Evolutionary conservation across 1,140 invertebrate genomes (phyloP).

Genomic region (Saccostrea glomerata): DNA sequence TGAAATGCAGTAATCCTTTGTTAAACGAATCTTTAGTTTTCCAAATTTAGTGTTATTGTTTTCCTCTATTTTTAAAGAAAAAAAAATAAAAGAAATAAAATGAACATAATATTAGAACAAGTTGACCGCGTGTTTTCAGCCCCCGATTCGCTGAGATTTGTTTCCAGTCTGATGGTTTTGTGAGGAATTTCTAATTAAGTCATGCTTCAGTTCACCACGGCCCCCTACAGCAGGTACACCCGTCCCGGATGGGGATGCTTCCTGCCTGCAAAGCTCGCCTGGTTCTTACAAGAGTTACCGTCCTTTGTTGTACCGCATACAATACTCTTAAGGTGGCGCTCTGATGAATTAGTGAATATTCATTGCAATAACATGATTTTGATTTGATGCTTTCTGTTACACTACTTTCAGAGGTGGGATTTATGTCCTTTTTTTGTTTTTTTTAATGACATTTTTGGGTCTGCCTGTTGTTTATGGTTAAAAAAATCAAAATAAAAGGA

Average conservation of each 20-base stretch:
- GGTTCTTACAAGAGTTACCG: slow-evolving; percentile 74
- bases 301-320: slow-evolving; percentile 66
- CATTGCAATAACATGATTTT: slow-evolving; percentile 70
- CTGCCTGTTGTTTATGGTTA: neutral
- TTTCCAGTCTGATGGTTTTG: slow-evolving; percentile 48
- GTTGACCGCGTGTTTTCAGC: neutral
- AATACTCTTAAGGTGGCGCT: slow-evolving; percentile 43
- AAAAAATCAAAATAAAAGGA: no score
- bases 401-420: slow-evolving; percentile 80
- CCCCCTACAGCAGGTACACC: slow-evolving; percentile 72
- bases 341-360: neutral
- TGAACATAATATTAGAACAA: neutral
- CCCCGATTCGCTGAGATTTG: neutral
- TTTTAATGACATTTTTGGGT: neutral
- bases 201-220: slow-evolving; percentile 55
- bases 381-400: slow-evolving; percentile 75
- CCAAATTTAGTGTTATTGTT: no score
- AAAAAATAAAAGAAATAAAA: neutral
- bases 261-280: slow-evolving; percentile 69
- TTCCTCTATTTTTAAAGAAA: no score
- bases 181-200: slow-evolving; percentile 56
- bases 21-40: no score
- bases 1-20: no score
- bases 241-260: slow-evolving; percentile 64
- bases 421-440: neutral